Evolutionary conservation across 2,797 vertebrate genomes (phyloP).

Genomic region (Propithecus deckenii): DNA sequence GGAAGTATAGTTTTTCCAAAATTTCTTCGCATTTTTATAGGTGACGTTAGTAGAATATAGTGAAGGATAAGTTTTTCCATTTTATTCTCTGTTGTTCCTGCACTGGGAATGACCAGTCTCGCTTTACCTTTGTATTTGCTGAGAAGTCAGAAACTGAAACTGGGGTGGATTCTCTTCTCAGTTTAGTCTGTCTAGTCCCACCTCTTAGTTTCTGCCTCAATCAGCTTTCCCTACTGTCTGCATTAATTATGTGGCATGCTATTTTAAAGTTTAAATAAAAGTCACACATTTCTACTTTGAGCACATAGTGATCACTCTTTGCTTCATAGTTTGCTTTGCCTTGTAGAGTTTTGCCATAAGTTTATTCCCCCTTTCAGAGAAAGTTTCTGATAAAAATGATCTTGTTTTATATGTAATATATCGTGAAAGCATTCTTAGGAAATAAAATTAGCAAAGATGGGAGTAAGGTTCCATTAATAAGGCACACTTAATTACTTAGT

Average conservation of each 20-base stretch:
- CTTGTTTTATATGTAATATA: constrained; percentile 1
- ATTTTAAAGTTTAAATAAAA: constrained; percentile 33
- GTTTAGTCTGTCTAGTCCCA: neutral
- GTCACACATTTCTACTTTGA: neutral
- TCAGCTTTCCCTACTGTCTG: neutral
- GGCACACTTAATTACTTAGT: neutral
- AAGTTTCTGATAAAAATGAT: constrained; percentile 30
- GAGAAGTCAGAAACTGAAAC: neutral
- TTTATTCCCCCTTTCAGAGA: neutral
- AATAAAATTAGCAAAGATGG: constrained; percentile 16
- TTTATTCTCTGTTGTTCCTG: neutral
- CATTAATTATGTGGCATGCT: neutral
- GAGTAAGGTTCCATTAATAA: neutral
- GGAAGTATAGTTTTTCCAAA: neutral
- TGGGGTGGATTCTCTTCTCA: neutral
- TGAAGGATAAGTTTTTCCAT: neutral
- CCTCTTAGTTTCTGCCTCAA: neutral
- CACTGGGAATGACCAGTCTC: neutral
- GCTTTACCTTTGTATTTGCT: neutral
- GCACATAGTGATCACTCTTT: neutral
- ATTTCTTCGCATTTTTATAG: constrained; percentile 7
- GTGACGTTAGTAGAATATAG: neutral
- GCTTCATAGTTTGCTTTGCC: neutral
- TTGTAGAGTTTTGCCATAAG: neutral
- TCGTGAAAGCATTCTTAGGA: neutral